Evolutionary conservation across 2,113 vertebrate species (phyloP).

Genomic region (Dromaius novaehollandiae): DNA sequence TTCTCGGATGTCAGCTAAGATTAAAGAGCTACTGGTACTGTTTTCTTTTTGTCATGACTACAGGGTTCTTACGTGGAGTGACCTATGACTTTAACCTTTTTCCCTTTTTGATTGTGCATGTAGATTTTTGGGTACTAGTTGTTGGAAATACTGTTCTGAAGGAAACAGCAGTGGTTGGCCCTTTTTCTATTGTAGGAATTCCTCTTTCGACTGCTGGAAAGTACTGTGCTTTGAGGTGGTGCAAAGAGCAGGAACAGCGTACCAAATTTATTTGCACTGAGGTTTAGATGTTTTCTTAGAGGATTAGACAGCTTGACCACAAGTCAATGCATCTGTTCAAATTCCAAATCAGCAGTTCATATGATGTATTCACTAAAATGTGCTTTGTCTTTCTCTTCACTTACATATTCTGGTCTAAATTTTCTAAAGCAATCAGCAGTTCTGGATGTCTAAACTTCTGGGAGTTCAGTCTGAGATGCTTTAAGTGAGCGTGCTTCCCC

Average conservation of each 20-base stretch:
- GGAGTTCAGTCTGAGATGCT: not conserved
- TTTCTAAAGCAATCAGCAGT: not conserved
- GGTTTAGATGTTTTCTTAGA: not conserved
- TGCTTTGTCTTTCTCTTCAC: not conserved
- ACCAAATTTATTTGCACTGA: not conserved
- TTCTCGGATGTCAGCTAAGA: not conserved
- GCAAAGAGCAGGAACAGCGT: not conserved
- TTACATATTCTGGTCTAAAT: not conserved
- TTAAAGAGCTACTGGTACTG: not conserved
- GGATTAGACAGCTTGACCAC: not conserved
- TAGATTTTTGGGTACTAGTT: not conserved
- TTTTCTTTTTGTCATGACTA: not conserved
- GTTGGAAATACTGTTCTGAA: not conserved
- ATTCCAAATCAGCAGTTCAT: not conserved
- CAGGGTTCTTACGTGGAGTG: not conserved
- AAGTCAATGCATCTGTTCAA: not conserved
- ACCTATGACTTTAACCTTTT: not conserved
- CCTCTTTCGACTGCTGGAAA: not conserved
- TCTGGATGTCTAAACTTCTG: not conserved
- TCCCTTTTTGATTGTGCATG: not conserved
- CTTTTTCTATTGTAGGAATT: not conserved
- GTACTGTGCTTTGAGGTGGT: not conserved
- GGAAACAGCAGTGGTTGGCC: not conserved
- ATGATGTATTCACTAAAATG: not conserved
- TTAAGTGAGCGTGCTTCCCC: not conserved